Percentiles rank a stretch among this genome's conserved stretches.
phyloP scores from a whole-genome alignment of 2,797 vertebrate species.

The Argentina silus region DNA sequence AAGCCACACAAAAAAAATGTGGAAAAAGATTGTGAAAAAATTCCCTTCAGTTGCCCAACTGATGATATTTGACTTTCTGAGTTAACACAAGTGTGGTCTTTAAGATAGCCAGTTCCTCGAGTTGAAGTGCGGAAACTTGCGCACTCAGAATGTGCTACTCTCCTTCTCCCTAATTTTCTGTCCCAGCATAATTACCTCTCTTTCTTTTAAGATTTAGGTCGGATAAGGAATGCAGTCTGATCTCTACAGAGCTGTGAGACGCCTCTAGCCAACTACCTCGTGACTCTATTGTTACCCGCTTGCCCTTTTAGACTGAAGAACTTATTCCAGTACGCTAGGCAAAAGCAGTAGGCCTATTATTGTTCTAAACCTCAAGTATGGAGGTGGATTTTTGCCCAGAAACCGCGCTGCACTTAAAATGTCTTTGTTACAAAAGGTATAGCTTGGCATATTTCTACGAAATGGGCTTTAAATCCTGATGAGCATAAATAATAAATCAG shows the following conservation, averaged over 20 bases:
- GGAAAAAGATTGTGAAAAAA: too few relatives aligned
- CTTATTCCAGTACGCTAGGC: conserved; percentile 39
- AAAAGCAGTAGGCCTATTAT: conserved; percentile 28
- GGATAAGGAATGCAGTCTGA: conserved; percentile 68
- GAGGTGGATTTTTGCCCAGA: conserved; percentile 19
- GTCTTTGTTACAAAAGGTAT: conserved; percentile 30
- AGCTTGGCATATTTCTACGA: conserved; percentile 13
- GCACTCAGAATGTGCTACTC: background rate
- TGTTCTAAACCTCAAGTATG: conserved; percentile 33
- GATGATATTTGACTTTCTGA: too few relatives aligned
- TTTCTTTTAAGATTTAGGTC: conserved; percentile 65
- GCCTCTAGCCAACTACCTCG: conserved; percentile 63
- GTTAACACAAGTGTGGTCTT: too few relatives aligned
- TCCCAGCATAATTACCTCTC: conserved; percentile 49
- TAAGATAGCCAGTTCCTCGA: too few relatives aligned
- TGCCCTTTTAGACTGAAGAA: conserved; percentile 50
- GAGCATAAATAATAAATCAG: conserved; percentile 50
- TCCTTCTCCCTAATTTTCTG: conserved; percentile 26
- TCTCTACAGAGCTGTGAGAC: conserved; percentile 57
- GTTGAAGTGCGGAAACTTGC: background rate
- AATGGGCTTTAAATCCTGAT: conserved; percentile 18
- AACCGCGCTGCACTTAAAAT: conserved; percentile 17
- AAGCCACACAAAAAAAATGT: background rate
- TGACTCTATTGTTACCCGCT: conserved; percentile 66
- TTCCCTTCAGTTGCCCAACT: too few relatives aligned